These are phyloP conservation scores for Vidua chalybeata DNA, from an alignment of 2,113 vertebrate genomes.

Conservation along the genomic window DNA sequence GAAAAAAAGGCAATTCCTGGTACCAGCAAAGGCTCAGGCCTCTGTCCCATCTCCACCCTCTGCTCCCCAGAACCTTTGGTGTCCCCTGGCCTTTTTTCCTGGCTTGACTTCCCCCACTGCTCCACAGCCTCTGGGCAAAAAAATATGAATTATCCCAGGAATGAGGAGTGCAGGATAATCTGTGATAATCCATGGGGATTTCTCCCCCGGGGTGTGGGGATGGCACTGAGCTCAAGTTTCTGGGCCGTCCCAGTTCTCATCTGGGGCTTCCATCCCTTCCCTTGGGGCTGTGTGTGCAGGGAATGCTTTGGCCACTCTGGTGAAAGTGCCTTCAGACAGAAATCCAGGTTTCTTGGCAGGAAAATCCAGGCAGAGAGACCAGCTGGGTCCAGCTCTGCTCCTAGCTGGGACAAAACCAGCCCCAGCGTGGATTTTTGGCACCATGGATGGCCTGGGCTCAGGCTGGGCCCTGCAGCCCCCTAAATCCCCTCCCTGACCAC, in stretches of 20 bases:
- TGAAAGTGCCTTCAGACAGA: not conserved
- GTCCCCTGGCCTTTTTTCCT: not conserved
- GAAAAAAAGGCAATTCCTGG: not conserved
- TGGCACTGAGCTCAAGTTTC: not conserved
- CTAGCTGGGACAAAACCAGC: not conserved
- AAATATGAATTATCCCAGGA: not conserved
- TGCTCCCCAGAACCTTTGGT: not conserved
- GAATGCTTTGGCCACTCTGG: not conserved
- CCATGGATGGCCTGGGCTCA: not conserved
- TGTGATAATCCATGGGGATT: fast-evolving
- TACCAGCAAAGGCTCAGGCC: not conserved
- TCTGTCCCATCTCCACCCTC: not conserved
- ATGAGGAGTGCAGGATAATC: not conserved
- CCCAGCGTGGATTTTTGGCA: fast-evolving
- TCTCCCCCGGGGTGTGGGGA: fast-evolving
- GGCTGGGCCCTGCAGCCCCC: not conserved
- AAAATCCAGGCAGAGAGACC: not conserved
- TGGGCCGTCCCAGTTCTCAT: not conserved
- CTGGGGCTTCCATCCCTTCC: not conserved
- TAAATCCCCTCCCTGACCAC: too few species aligned
- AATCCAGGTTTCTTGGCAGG: not conserved
- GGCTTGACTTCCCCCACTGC: not conserved
- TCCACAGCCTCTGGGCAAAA: not conserved
- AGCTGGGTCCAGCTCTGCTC: not conserved
- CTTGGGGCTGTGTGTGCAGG: not conserved